These are phyloP conservation scores for Eidolon helvum DNA, from an alignment of 2,113 vertebrate genomes.

Conservation along the genomic window DNA sequence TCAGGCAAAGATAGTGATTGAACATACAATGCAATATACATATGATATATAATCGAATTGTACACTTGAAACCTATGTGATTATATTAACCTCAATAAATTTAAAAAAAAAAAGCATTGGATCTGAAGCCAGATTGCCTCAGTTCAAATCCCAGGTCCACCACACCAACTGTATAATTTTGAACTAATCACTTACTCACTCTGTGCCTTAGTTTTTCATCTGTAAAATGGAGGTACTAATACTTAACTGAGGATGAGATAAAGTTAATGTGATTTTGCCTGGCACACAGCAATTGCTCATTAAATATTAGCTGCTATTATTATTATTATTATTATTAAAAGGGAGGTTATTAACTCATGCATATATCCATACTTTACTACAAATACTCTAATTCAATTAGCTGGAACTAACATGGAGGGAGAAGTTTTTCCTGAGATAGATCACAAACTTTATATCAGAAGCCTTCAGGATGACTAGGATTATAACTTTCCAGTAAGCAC, in stretches of 20 bases:
- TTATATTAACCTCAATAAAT: too few relatives aligned
- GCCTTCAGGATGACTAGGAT: background rate
- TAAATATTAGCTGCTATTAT: background rate
- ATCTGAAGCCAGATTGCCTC: background rate
- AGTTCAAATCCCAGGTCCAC: background rate
- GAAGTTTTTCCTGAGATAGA: background rate
- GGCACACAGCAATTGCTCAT: background rate
- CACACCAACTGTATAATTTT: background rate
- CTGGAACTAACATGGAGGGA: background rate
- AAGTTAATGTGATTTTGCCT: background rate
- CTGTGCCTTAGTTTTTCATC: background rate
- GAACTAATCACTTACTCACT: background rate
- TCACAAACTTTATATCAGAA: background rate
- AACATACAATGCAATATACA: too few relatives aligned
- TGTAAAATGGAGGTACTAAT: background rate
- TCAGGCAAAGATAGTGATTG: background rate
- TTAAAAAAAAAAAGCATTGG: too few relatives aligned
- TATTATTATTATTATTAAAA: background rate
- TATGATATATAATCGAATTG: too few relatives aligned
- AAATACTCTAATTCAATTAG: background rate
- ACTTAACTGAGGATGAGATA: background rate
- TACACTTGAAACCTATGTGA: too few relatives aligned
- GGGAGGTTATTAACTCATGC: background rate
- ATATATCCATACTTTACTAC: background rate
- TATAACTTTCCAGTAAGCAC: background rate